A percentile compares a stretch with the other conserved stretches of the same genome.
Conservation (phyloP, 2,113 vertebrate species). For the Lasiurus borealis region DNA sequence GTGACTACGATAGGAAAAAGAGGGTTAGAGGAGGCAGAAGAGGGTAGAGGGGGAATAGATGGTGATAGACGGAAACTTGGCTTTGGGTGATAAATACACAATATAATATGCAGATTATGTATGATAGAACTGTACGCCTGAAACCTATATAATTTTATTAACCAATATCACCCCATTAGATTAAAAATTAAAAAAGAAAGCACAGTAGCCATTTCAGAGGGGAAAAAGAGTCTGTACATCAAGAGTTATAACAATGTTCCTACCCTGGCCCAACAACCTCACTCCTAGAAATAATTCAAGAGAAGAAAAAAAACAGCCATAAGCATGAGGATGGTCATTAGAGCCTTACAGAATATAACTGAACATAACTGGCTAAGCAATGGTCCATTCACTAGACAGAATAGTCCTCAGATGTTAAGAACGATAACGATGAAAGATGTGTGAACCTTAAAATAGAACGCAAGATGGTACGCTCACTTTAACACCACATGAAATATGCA, state of each 20-base stretch:
- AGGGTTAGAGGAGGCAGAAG: neutral
- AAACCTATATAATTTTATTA: neutral
- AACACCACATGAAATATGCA: neutral
- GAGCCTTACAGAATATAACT: neutral
- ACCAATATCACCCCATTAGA: neutral
- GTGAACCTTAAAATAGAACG: neutral
- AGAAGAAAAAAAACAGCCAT: neutral
- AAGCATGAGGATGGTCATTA: neutral
- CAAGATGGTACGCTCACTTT: neutral
- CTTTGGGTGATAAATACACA: neutral
- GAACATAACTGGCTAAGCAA: neutral
- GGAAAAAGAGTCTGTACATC: neutral
- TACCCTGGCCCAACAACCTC: neutral
- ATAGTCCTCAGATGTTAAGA: neutral
- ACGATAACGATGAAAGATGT: neutral
- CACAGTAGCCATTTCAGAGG: neutral
- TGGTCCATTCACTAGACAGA: neutral
- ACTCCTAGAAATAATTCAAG: conserved; percentile 7
- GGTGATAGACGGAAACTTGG: neutral
- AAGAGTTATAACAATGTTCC: neutral
- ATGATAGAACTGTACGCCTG: neutral
- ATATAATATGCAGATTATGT: neutral
- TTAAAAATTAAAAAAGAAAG: neutral
- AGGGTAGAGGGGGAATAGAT: neutral
- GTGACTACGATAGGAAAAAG: neutral